Evolutionary conservation across 2,888 invertebrate genomes (phyloP).

Genomic region (Phalangium opilio): DNA sequence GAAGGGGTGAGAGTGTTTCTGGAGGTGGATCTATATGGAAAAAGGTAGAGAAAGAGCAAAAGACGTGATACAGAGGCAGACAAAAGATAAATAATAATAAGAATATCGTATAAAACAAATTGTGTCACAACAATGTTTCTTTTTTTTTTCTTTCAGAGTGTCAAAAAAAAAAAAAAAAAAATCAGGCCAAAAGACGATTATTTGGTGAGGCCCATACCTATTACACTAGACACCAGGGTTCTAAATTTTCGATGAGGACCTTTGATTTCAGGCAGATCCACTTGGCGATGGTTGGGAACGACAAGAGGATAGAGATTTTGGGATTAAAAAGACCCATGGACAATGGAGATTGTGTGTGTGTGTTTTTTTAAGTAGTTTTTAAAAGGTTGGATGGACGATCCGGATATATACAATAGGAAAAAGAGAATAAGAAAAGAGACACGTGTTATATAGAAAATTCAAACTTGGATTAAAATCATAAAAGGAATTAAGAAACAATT

Average conservation of each 20-base stretch:
- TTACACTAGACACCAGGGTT: constrained; percentile 96
- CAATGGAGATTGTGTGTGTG: too few species aligned
- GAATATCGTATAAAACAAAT: constrained; percentile 1
- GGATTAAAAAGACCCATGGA: background rate
- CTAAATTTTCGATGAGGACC: constrained; percentile 99
- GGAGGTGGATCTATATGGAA: background rate
- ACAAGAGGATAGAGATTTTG: background rate
- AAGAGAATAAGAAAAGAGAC: too few species aligned
- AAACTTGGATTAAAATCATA: too few species aligned
- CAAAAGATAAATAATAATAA: background rate
- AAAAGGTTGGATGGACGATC: too few species aligned
- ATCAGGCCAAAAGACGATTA: background rate
- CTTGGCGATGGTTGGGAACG: constrained; percentile 36
- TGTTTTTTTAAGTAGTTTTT: too few species aligned
- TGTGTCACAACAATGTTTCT: too few species aligned
- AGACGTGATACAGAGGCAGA: constrained; percentile 4
- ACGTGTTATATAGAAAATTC: too few species aligned
- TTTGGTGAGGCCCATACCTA: constrained; percentile 52
- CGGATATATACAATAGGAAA: too few species aligned
- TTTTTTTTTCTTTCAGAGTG: too few species aligned
- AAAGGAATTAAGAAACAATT: too few species aligned
- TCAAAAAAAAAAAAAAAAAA: too few species aligned
- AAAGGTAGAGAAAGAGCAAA: constrained; percentile 1
- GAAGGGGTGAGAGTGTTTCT: too few species aligned
- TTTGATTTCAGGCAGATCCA: constrained; percentile 97